phyloP scores from a whole-genome alignment of 2,888 invertebrate species.

The Rhagonycha fulva region DNA sequence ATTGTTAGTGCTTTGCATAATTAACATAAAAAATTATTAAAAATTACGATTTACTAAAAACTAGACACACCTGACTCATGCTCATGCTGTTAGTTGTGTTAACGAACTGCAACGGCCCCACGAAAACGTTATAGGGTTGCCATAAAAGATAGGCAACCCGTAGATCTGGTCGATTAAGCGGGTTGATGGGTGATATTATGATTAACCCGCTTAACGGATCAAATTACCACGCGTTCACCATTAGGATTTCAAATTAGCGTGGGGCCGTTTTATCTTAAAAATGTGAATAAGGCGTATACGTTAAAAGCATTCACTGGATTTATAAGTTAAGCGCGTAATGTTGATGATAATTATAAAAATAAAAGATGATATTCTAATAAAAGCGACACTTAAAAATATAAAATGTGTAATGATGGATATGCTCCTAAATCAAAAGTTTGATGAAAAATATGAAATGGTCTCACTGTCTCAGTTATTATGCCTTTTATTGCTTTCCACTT shows the following conservation, averaged over 20 bases:
- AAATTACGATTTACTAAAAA: neutral
- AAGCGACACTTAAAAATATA: constrained; percentile 30
- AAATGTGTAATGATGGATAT: constrained; percentile 40
- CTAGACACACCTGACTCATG: constrained; percentile 11
- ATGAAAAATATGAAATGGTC: neutral
- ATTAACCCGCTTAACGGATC: neutral
- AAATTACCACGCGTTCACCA: neutral
- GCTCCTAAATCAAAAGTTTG: constrained; percentile 38
- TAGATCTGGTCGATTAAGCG: neutral
- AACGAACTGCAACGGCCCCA: neutral
- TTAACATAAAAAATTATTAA: neutral
- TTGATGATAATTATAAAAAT: constrained; percentile 19
- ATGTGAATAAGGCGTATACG: constrained; percentile 36
- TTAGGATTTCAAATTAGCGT: neutral
- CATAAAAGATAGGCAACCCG: neutral
- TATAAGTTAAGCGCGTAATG: constrained; percentile 31
- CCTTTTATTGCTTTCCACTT: constrained; percentile 2
- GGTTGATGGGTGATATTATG: neutral
- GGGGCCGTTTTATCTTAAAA: neutral
- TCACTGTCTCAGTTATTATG: constrained; percentile 2
- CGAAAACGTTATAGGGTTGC: too few species aligned
- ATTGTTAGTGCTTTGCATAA: neutral
- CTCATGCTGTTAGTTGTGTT: constrained; percentile 29
- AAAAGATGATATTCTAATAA: constrained; percentile 19
- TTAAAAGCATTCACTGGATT: constrained; percentile 53